phyloP scores from a whole-genome alignment of 2,113 vertebrate genomes.

The Jacana jacana region DNA sequence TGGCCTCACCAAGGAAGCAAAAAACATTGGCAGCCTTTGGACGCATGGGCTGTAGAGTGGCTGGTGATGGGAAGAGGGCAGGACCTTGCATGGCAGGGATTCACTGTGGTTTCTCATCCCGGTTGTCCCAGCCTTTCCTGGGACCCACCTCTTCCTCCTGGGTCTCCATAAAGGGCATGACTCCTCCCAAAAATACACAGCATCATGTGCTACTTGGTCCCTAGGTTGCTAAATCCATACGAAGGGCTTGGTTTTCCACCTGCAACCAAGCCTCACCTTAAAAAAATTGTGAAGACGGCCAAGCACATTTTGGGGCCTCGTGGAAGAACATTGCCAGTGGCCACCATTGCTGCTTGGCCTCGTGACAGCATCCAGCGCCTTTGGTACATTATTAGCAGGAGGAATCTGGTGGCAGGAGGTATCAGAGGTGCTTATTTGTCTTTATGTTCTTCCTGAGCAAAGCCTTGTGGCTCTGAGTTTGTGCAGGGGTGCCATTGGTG shows the following conservation, averaged over 20 bases:
- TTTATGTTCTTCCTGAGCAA: rapidly evolving
- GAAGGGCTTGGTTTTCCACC: neutral
- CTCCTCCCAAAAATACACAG: neutral
- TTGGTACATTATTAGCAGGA: neutral
- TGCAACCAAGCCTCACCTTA: neutral
- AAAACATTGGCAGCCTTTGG: neutral
- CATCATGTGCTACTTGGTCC: neutral
- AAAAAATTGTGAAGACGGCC: neutral
- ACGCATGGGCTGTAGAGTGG: neutral
- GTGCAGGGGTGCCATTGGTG: neutral
- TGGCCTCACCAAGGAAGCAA: neutral
- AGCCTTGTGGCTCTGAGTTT: neutral
- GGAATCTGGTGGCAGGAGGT: neutral
- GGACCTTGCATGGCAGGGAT: neutral
- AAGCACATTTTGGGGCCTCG: rapidly evolving
- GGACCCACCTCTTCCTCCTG: neutral
- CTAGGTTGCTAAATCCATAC: neutral
- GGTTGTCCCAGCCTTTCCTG: rapidly evolving
- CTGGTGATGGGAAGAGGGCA: neutral
- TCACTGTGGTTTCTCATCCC: neutral
- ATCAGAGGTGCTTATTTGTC: rapidly evolving
- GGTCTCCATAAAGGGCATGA: neutral
- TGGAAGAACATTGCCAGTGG: rapidly evolving
- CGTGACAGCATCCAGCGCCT: neutral
- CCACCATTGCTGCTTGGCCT: neutral